Conservation (phyloP, 2,113 vertebrate species). For the Pavo muticus region DNA sequence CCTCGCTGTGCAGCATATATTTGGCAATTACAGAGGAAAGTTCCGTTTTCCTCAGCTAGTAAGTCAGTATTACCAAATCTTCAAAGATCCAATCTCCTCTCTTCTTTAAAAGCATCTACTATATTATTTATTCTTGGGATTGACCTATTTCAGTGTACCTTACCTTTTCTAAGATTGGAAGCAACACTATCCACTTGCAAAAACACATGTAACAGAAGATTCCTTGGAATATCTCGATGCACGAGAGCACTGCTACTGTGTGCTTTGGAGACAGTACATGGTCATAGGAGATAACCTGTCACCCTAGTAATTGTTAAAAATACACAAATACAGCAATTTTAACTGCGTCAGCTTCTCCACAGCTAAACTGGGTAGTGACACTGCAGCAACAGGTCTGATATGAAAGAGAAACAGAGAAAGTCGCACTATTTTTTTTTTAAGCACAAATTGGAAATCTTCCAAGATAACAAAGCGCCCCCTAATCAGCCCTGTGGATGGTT, state of each 20-base stretch:
- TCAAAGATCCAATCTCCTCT: fast-evolving
- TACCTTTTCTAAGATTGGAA: neutral
- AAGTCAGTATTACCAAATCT: neutral
- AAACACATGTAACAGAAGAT: neutral
- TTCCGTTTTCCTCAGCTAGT: neutral
- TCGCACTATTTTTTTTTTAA: neutral
- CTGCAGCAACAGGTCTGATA: neutral
- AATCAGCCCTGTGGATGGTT: neutral
- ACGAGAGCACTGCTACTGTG: neutral
- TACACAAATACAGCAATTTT: neutral
- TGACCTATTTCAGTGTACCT: neutral
- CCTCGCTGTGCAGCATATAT: neutral
- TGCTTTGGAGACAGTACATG: neutral
- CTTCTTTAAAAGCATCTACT: neutral
- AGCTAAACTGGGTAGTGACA: neutral
- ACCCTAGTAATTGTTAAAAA: neutral
- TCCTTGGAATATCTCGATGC: neutral
- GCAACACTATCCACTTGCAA: neutral
- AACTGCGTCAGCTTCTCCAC: neutral
- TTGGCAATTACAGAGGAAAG: neutral
- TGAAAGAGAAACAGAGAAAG: neutral
- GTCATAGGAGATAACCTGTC: neutral
- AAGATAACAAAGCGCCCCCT: neutral
- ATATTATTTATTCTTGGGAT: neutral
- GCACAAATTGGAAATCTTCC: neutral